Evolutionary conservation across 2,113 vertebrate species (phyloP).

Genomic region (Narcine bancroftii): DNA sequence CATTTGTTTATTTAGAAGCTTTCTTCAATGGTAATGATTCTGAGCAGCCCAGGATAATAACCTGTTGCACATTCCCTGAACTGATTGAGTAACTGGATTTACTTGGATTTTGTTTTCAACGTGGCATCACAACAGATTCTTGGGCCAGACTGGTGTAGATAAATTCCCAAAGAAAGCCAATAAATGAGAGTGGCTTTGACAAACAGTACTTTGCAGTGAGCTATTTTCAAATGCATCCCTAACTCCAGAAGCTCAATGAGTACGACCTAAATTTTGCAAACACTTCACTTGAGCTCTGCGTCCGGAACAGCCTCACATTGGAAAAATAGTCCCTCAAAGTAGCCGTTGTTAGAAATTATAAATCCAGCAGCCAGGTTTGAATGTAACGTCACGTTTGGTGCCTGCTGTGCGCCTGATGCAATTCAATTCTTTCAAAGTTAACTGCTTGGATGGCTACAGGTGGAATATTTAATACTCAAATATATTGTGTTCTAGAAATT

Average conservation of each 20-base stretch:
- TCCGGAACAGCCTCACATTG: not conserved
- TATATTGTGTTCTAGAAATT: too few relatives aligned
- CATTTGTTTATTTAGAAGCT: not conserved
- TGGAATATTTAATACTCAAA: too few relatives aligned
- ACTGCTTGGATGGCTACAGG: not conserved
- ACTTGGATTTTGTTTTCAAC: not conserved
- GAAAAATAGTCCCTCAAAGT: not conserved
- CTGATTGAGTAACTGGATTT: not conserved
- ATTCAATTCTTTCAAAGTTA: not conserved
- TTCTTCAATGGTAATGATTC: not conserved
- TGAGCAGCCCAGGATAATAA: not conserved
- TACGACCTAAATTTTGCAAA: not conserved
- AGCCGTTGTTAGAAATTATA: not conserved
- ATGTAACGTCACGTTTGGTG: not conserved
- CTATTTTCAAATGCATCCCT: not conserved
- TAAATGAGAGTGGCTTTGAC: not conserved
- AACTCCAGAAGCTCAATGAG: not conserved
- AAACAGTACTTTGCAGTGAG: not conserved
- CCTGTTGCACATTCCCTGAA: not conserved
- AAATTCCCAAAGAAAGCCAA: not conserved
- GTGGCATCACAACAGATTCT: not conserved
- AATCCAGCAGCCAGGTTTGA: not conserved
- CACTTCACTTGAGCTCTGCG: not conserved
- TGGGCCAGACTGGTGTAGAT: too few relatives aligned
- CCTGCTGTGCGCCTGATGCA: not conserved